Conservation (phyloP, 2,888 invertebrate genomes). For the Trilocha varians region DNA sequence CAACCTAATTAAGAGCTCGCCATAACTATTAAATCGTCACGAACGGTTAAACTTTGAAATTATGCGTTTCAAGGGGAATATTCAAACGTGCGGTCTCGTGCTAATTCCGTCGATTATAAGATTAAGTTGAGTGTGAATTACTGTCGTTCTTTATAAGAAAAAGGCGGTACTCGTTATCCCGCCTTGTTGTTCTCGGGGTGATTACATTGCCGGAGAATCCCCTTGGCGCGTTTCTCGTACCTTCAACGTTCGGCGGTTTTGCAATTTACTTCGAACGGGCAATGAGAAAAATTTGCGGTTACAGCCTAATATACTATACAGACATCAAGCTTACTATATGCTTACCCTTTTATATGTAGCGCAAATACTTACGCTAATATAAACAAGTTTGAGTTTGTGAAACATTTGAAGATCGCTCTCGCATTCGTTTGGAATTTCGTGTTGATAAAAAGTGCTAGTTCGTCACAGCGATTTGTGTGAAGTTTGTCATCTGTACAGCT, state of each 20-base stretch:
- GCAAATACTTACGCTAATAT: too few relatives aligned
- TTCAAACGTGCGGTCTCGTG: conserved; percentile 27
- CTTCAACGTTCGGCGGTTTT: conserved; percentile 53
- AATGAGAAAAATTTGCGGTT: conserved; percentile 64
- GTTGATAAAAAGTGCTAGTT: too few relatives aligned
- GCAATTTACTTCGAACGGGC: conserved; percentile 59
- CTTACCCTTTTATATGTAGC: too few relatives aligned
- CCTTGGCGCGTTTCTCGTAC: conserved; percentile 43
- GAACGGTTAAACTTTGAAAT: conserved; percentile 25
- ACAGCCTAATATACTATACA: too few relatives aligned
- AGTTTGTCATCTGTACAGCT: too few relatives aligned
- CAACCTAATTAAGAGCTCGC: conserved; percentile 17
- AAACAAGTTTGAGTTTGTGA: too few relatives aligned
- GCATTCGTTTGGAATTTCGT: too few relatives aligned
- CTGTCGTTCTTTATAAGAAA: conserved; percentile 32
- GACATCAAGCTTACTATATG: too few relatives aligned
- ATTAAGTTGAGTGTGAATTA: conserved; percentile 48
- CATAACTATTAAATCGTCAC: conserved; percentile 14
- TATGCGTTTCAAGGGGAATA: conserved; percentile 25
- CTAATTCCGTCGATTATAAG: conserved; percentile 47
- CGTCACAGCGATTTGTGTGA: too few relatives aligned
- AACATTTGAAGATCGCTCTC: too few relatives aligned
- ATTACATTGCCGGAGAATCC: conserved; percentile 53
- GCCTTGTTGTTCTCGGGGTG: conserved; percentile 53
- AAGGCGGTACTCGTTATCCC: conserved; percentile 45